These are phyloP conservation scores for Sylvia borin DNA, from an alignment of 2,797 vertebrate species.

Conservation along the genomic window DNA sequence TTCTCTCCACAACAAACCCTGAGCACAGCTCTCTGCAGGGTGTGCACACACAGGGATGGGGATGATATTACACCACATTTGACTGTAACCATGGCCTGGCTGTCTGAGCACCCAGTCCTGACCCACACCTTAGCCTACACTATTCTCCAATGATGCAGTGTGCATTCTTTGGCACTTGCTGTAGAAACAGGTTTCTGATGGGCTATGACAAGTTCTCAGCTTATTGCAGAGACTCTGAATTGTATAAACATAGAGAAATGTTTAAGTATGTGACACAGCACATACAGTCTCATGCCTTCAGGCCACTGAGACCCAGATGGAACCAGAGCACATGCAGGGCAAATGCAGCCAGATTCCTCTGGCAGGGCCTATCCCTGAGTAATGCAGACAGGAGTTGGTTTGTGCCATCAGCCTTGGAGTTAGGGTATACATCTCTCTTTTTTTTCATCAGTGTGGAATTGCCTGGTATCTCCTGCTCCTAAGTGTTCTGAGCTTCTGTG, in stretches of 20 bases:
- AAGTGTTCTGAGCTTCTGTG: background rate
- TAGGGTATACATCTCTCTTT: background rate
- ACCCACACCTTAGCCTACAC: background rate
- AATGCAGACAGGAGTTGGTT: background rate
- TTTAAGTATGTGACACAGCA: background rate
- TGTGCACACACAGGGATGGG: background rate
- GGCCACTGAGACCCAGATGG: background rate
- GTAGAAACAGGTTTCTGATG: background rate
- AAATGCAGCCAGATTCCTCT: background rate
- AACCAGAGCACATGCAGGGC: background rate
- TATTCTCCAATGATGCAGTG: background rate
- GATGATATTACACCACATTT: accelerated
- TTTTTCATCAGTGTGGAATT: background rate
- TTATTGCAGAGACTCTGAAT: background rate
- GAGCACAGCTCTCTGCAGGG: background rate
- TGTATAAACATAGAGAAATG: background rate
- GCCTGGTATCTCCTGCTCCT: background rate
- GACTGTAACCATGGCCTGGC: background rate
- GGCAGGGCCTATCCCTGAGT: background rate
- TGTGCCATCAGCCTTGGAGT: background rate
- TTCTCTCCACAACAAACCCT: background rate
- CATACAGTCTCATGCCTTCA: background rate
- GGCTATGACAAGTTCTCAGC: background rate
- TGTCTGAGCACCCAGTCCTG: background rate
- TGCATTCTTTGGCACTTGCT: background rate